These are phyloP conservation scores for Branchellion lobata DNA, from an alignment of 2,888 invertebrate genomes.

Conservation along the genomic window DNA sequence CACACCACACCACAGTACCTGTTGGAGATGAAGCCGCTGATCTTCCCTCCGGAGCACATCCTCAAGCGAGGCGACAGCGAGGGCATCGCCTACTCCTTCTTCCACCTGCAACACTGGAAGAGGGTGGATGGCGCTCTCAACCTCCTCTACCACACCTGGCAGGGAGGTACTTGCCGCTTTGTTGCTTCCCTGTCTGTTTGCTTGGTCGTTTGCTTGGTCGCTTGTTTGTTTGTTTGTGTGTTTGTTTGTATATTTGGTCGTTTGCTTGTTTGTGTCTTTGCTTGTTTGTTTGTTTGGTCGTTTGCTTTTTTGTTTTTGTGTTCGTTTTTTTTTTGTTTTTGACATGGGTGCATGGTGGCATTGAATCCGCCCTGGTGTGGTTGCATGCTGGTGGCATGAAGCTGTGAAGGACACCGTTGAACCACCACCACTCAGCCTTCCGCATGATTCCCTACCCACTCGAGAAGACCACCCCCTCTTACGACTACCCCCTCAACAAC, in stretches of 20 bases:
- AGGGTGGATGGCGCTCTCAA: slow-evolving; percentile 90
- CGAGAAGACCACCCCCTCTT: slow-evolving; percentile 84
- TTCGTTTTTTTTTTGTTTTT: slow-evolving; percentile 1
- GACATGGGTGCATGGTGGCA: too few species aligned
- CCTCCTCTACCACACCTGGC: slow-evolving; percentile 86
- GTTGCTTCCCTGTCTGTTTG: too few species aligned
- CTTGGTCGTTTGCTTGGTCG: background rate
- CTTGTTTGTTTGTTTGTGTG: background rate
- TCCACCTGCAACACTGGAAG: slow-evolving; percentile 94
- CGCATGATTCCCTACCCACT: slow-evolving; percentile 84
- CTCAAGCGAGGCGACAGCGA: slow-evolving; percentile 93
- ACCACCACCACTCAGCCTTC: slow-evolving; percentile 67
- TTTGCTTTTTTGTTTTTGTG: background rate
- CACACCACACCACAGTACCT: slow-evolving; percentile 69
- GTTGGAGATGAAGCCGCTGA: slow-evolving; percentile 88
- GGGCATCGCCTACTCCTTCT: slow-evolving; percentile 93
- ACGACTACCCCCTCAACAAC: slow-evolving; percentile 87
- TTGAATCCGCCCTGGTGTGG: too few species aligned
- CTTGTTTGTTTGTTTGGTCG: background rate
- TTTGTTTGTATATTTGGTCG: too few species aligned
- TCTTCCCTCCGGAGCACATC: slow-evolving; percentile 94
- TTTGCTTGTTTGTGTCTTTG: too few species aligned
- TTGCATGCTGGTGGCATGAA: too few species aligned
- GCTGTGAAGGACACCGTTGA: too few species aligned
- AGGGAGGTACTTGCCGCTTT: slow-evolving; percentile 74